phyloP scores from a whole-genome alignment of 2,888 invertebrate genomes.

The Mamestra brassicae region DNA sequence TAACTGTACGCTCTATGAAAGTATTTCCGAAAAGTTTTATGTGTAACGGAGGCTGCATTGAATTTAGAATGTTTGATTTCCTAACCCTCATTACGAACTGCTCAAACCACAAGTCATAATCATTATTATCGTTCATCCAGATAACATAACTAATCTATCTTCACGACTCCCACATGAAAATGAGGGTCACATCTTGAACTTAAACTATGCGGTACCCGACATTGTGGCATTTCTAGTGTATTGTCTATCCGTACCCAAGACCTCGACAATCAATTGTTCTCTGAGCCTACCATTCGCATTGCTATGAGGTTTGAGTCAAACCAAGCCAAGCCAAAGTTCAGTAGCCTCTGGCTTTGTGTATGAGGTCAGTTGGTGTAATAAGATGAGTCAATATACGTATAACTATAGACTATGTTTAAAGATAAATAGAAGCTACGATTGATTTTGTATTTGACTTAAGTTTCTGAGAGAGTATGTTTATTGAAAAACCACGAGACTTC shows the following conservation, averaged over 20 bases:
- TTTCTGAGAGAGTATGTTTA: not conserved
- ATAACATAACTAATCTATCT: not conserved
- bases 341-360: not conserved
- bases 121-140: not conserved
- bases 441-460: not conserved
- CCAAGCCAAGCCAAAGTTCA: not conserved
- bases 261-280: not conserved
- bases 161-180: not conserved
- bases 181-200: not conserved
- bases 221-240: slow-evolving; percentile 3
- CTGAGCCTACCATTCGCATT: not conserved
- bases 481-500: not conserved
- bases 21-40: too few species aligned
- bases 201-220: not conserved
- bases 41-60: too few species aligned
- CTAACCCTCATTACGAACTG: too few species aligned
- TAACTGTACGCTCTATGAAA: too few species aligned
- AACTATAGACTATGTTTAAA: not conserved
- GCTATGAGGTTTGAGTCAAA: not conserved
- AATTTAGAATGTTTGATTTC: too few species aligned
- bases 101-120: too few species aligned
- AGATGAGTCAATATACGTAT: not conserved
- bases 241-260: not conserved
- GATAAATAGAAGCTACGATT: not conserved
- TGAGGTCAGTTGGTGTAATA: too few species aligned